Base-by-base conservation (phyloP, 2,113 vertebrate genomes). In the Mellivora capensis region DNA sequence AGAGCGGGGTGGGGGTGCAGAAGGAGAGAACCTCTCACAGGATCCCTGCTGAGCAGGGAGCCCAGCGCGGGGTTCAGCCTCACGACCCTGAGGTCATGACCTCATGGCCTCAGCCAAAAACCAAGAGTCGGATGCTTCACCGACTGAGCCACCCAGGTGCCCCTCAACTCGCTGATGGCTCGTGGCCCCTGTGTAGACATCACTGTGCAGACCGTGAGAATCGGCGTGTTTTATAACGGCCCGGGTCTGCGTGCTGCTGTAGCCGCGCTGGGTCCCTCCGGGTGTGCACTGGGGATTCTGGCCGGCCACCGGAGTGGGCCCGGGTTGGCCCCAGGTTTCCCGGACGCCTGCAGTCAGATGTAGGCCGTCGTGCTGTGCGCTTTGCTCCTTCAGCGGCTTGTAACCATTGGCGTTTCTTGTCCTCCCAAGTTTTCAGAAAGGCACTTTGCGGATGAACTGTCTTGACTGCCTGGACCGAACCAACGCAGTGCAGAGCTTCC, bases 381-480 rank as follows among this genome's bases (percentile, higher is more conserved):
- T 0, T 6, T 18, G 64, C 10, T 34, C 5, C 72, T 77, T 21
- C 25, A 0, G 14, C 3, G 12, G 4, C 39, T 3, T 2, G 1
- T 31, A 25, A 74, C 77, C 27, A 1, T 13, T 29, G 0, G 4
- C 20, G 0, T 77, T 54, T 57, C 9, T 9, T 81, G 90, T 67
- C 44, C 6, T 15, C 82, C 71, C 25, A 97, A 99, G 99, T 95
- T 98, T 99, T 34, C 99, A 99, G 98, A 98, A 98, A 64, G 99
- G 99, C 91, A 98, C 98, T 44, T 97, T 99, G 98, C 98, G 99
- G 94, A 98, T 98, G 94, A 99, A 99, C 97, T 99, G 99, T 91
- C 98, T 99, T 37, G 99, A 99, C 98, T 99, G 99, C 96, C 96
- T 99, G 97, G 97, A 98, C 98, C 98, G 99, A 85, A 99, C 99